Base-by-base conservation (phyloP, 2,797 vertebrate genomes). In the Phyllotis vaccarum region DNA sequence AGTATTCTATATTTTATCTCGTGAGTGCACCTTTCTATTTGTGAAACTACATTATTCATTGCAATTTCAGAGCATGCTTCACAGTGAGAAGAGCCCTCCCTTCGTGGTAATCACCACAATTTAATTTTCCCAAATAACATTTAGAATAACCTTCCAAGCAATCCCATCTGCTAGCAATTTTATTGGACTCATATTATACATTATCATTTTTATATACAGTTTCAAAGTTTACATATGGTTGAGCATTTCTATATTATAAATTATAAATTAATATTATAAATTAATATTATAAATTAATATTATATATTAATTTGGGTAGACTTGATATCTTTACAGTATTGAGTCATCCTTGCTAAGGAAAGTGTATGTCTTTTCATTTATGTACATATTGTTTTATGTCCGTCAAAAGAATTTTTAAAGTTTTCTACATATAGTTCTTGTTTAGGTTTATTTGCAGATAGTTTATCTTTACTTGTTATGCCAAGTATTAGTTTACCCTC, bases 91-190 rank as follows among this genome's bases (percentile, higher is more conserved):
- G 24, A 27, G 5, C 49, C 24, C 7, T 40, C 10, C 34, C 34
- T 56, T 86, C 64, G 16, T 90, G 54, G 31, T 19, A 79, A 64
- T 93, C 89, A 37, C 78, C 46, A 81, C 31, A 78, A 79, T 70
- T 90, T 93, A 75, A 80, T 81, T 90, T 86, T 80, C 24, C 46
- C 37, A 80, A 24, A 81, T 64, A 68, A 95, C 86, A 81, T 86
- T 80, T 49, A 86, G 72, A 95, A 56, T 64, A 86, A 86, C 74
- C 46, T 89, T 78, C 27, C 19, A 74, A 93, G 89, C n/a, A 86
- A 14, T 90, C 6, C 5, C 68, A 74, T 93, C 24, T 74, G 29
- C 85, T 93, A n/a, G 70, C 31, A 93, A 24, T 86, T 95, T 86
- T 86, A 86, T 79, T 86, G 43, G 24, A 9, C 49, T 76, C 22